A percentile compares a stretch with the other conserved stretches of the same genome.
These are phyloP conservation scores for Cheilosia scutellata DNA, from an alignment of 2,888 invertebrate genomes.

Conservation along the genomic window DNA sequence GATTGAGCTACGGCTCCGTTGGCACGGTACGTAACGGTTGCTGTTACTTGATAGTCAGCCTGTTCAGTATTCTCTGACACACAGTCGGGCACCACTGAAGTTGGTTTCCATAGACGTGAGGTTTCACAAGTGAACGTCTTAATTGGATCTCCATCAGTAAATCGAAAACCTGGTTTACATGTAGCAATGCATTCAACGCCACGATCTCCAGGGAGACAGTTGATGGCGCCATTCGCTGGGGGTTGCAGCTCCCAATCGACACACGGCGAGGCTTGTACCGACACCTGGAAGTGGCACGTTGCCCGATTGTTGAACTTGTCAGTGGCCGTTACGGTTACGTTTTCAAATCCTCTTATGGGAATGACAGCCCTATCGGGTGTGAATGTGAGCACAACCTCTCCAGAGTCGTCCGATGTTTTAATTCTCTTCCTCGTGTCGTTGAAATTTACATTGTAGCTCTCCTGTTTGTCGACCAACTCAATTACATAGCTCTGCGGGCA, in stretches of 20 bases:
- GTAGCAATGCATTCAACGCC: constrained; percentile 95
- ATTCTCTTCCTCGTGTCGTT: constrained; percentile 94
- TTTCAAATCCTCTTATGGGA: constrained; percentile 94
- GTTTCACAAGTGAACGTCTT: constrained; percentile 94
- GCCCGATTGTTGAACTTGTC: constrained; percentile 95
- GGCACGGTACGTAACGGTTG: constrained; percentile 93
- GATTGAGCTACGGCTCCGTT: constrained; percentile 94
- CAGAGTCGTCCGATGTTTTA: constrained; percentile 94
- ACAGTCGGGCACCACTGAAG: constrained; percentile 96
- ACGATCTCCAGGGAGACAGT: constrained; percentile 92
- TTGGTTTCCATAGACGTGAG: constrained; percentile 93
- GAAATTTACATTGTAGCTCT: constrained; percentile 95
- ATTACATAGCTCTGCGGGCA: constrained; percentile 98
- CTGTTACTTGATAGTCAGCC: constrained; percentile 96
- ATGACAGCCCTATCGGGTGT: constrained; percentile 93
- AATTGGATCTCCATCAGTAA: constrained; percentile 94
- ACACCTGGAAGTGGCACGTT: constrained; percentile 96
- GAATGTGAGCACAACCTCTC: constrained; percentile 93
- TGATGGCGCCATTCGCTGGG: constrained; percentile 94
- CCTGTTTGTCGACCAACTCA: constrained; percentile 94
- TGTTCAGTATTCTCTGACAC: constrained; percentile 97
- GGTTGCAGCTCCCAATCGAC: constrained; percentile 97
- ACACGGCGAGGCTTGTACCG: constrained; percentile 96
- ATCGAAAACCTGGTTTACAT: constrained; percentile 94
- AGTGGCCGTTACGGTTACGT: constrained; percentile 94